Conservation (phyloP, 2,888 invertebrate genomes). For the Callyntrura sp. region DNA sequence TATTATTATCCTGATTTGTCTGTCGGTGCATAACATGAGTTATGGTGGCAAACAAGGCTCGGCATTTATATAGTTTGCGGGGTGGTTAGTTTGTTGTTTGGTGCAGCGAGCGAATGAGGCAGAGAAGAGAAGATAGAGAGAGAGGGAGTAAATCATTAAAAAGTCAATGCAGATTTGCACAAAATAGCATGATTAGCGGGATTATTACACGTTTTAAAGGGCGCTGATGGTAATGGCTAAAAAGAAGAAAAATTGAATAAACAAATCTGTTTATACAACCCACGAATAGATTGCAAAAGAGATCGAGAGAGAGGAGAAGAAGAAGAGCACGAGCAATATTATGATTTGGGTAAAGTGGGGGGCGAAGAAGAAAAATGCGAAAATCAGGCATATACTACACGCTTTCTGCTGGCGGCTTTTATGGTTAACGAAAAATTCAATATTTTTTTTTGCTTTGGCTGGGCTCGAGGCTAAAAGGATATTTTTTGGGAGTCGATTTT, state of each 20-base stretch:
- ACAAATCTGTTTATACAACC: not conserved
- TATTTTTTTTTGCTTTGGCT: slow-evolving; percentile 10
- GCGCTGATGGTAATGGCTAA: not conserved
- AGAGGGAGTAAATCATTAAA: not conserved
- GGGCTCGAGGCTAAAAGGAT: not conserved
- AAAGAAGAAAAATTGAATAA: slow-evolving; percentile 3
- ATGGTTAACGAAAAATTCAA: slow-evolving; percentile 12
- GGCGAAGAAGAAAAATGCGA: not conserved
- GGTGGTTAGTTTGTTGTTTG: not conserved
- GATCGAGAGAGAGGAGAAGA: no score
- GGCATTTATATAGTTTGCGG: not conserved
- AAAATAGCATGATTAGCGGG: slow-evolving; percentile 27
- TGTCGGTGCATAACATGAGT: slow-evolving; percentile 27
- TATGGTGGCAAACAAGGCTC: slow-evolving; percentile 57
- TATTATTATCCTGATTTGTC: slow-evolving; percentile 3
- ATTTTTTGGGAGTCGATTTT: slow-evolving; percentile 35
- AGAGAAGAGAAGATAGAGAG: no score
- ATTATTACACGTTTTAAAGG: not conserved
- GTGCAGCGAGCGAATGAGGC: no score
- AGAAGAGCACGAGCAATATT: not conserved
- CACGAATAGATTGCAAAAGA: no score
- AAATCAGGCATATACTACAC: not conserved
- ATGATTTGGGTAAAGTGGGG: not conserved
- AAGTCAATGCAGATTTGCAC: not conserved
- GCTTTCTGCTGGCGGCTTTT: not conserved